A percentile compares a stretch with the other conserved stretches of the same genome.
Evolutionary conservation across 2,888 invertebrate genomes (phyloP).

Genomic region (Pomacea canaliculata): DNA sequence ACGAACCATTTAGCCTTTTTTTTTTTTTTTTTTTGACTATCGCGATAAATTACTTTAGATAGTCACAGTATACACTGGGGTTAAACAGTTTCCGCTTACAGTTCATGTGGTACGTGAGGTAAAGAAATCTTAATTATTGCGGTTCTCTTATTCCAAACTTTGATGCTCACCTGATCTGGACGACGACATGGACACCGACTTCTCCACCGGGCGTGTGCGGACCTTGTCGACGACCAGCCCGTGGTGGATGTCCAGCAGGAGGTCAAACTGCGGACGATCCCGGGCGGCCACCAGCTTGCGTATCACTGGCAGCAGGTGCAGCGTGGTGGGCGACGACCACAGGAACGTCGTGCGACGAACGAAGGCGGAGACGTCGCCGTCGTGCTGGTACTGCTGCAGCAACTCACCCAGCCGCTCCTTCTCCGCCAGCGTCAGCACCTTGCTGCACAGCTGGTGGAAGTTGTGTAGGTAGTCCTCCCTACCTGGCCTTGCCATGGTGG

Average conservation of each 20-base stretch:
- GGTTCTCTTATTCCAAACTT: too few species aligned
- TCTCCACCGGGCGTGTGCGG: background rate
- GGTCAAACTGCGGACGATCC: constrained; percentile 28
- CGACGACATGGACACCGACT: constrained; percentile 8
- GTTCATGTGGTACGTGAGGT: too few species aligned
- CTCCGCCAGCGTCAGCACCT: constrained; percentile 42
- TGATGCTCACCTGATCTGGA: constrained; percentile 9
- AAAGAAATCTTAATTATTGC: too few species aligned
- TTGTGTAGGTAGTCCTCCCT: constrained; percentile 18
- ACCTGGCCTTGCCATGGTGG: background rate
- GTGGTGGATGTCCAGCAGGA: constrained; percentile 13
- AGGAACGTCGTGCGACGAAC: constrained; percentile 31
- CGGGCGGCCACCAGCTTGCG: constrained; percentile 17
- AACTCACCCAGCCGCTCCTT: constrained; percentile 48
- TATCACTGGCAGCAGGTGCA: constrained; percentile 26
- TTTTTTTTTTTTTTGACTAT: too few species aligned
- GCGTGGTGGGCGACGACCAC: constrained; percentile 20
- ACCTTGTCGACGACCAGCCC: constrained; percentile 8
- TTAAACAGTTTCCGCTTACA: too few species aligned
- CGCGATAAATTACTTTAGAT: too few species aligned
- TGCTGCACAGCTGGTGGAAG: constrained; percentile 22
- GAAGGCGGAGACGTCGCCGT: constrained; percentile 40
- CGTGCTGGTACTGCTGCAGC: constrained; percentile 45
- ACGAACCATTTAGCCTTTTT: too few species aligned
- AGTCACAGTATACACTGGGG: too few species aligned